Evolutionary conservation across 2,113 vertebrate species (phyloP), one percentile per base, ranked within the genome.

Genomic region (Podarcis muralis): DNA sequence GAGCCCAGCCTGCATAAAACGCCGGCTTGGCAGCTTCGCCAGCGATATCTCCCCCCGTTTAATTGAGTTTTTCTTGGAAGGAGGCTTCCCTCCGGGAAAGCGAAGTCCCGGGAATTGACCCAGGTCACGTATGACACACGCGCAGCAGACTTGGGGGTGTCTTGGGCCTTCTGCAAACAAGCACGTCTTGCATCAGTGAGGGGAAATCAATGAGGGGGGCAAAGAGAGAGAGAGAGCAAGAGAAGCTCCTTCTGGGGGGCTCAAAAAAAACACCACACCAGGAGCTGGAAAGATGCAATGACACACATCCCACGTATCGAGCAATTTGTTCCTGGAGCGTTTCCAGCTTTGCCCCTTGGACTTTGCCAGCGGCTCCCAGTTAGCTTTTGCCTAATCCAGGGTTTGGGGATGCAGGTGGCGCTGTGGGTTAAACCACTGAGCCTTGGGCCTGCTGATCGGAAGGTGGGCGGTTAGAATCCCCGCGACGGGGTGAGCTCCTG

Each of bases 21-120:
- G 87, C 59, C 23, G 48, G 77, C 90, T 91, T 94, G 95, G 95
- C 93, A 91, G 92, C 87, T 89, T 89, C 92, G 32, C 0, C 86
- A 43, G 62, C 86, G 81, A 83, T 94, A 91, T 93, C 92, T 93
- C 93, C 93, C 92, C 92, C 92, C 22, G 48, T 91, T 94, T 94
- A 95, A 95, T 90, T 94, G 90, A 92, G 92, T 95, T 95, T 95
- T 92, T 93, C 89, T 94, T 94, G 95, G 89, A 79, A 84, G 88
- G 57, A 1, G 1, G 77, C 77, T 79, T 91, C 90, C 88, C 94
- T 90, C 88, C 5, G 92, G 88, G 90, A 94, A 95, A 92, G 80
- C 91, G 91, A 94, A 95, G 92, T 90, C 93, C 88, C 53, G 66
- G 90, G 93, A 89, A 90, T 90, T 90, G 93, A 84, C 94, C 88